Base-by-base conservation (phyloP, 2,888 invertebrate genomes). In the Nephrotoma appendiculata region DNA sequence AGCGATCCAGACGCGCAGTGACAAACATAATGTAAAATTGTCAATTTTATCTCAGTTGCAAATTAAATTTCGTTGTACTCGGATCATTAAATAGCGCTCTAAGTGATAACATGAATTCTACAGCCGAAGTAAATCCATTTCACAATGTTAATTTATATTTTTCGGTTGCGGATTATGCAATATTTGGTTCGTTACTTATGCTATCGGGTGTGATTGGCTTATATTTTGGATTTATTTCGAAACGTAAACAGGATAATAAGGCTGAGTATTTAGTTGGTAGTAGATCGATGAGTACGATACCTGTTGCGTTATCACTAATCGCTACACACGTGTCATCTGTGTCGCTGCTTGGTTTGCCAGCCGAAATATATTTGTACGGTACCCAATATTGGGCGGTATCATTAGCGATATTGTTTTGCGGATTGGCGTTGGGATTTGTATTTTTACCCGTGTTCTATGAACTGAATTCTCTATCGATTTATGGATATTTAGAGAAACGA, bases 391-490 rank as follows among this genome's bases (percentile, higher is more conserved):
- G 90, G 71, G 89, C 71, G 9, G 31, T 71, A 9, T 9, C 71
- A 84, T 85, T 86, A 57, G 31, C 71, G 31, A 71, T 71, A 5
- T 85, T 86, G 12, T 71, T 88, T 88, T 43, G 87, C 12, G 86
- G 87, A 11, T 43, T 88, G 11, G 48, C 87, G 11, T 45, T 88
- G 57, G 87, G 87, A 43, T 88, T 88, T 86, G 52, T 93, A 6
- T 94, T 92, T 88, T 89, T 95, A 89, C 93, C 95, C 88, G 95
- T 96, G 0, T 96, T 96, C 89, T 94, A 94, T 90, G 94, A 94
- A 88, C 91, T 96, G 0, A 94, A 95, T 89, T 89, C 95, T 2
- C 94, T 95, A 0, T 95, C 95, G 48, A 94, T 94, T 86, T 95
- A 95, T 89, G 95, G 95, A 90, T 95, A 95, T 89, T 90, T 95